A percentile compares a stretch with the other conserved stretches of the same genome.
Conservation (phyloP, 2,888 invertebrate species). For the Teleiodes luculella region DNA sequence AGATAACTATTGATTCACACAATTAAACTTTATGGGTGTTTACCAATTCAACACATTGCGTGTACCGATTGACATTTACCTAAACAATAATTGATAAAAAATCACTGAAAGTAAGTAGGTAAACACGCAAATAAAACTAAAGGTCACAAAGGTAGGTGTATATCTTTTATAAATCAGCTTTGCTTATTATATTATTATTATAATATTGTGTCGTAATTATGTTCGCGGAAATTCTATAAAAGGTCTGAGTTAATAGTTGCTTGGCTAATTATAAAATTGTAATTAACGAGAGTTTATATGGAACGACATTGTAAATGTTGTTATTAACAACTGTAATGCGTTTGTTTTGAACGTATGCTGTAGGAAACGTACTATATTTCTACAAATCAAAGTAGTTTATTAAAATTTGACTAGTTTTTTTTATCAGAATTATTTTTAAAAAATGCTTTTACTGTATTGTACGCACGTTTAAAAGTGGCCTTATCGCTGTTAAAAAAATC, state of each 20-base stretch:
- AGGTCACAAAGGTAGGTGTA: neutral
- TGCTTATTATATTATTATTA: neutral
- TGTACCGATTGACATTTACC: neutral
- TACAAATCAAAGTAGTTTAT: no score
- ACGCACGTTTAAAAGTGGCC: no score
- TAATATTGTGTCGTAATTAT: neutral
- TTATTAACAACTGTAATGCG: neutral
- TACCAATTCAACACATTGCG: neutral
- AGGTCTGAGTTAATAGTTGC: slow-evolving; percentile 5
- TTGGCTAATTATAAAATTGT: neutral
- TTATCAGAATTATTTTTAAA: no score
- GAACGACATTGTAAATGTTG: slow-evolving; percentile 3
- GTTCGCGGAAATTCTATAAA: slow-evolving; percentile 12
- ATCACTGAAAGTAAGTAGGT: neutral
- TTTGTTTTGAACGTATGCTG: neutral
- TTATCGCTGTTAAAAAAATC: no score
- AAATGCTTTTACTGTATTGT: no score
- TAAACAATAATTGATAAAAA: neutral
- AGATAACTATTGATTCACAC: no score
- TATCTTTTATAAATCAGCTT: neutral
- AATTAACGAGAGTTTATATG: neutral
- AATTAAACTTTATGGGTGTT: neutral
- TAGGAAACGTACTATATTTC: neutral
- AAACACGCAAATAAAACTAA: neutral
- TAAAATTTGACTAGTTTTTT: no score